These are phyloP conservation scores for Lipotes vexillifer DNA, from an alignment of 2,113 vertebrate genomes.

Conservation along the genomic window DNA sequence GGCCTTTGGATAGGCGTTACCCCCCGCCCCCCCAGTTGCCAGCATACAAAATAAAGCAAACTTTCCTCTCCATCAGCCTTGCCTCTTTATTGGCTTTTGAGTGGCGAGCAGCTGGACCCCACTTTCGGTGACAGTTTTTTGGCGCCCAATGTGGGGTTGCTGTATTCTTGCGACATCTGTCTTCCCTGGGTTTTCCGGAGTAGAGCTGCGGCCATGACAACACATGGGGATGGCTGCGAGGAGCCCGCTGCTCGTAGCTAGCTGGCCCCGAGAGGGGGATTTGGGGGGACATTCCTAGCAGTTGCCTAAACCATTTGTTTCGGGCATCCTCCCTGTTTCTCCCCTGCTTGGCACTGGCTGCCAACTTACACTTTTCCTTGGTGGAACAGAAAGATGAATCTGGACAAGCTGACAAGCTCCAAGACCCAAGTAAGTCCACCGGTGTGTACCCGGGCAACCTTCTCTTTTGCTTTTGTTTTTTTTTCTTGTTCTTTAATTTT, in stretches of 20 bases:
- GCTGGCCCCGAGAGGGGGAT: neutral
- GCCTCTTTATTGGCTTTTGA: neutral
- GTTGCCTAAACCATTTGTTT: neutral
- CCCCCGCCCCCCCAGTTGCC: neutral
- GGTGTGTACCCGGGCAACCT: too few species aligned
- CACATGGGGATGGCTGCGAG: neutral
- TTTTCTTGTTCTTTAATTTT: too few species aligned
- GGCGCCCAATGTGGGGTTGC: neutral
- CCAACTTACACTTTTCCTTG: neutral
- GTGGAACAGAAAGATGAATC: neutral
- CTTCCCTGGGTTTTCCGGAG: neutral
- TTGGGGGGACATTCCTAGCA: neutral
- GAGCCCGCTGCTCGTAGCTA: neutral
- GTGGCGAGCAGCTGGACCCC: neutral
- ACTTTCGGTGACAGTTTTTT: neutral
- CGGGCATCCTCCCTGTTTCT: neutral
- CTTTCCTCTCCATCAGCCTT: neutral
- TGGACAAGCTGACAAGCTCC: neutral
- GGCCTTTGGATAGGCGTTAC: neutral
- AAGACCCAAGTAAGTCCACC: neutral
- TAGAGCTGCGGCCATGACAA: fast-evolving
- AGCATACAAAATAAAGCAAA: neutral
- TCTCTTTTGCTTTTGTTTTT: neutral
- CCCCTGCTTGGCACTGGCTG: neutral
- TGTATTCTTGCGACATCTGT: neutral